Conservation (phyloP, 2,113 vertebrate species). For the Drymodes brunneopygia region DNA sequence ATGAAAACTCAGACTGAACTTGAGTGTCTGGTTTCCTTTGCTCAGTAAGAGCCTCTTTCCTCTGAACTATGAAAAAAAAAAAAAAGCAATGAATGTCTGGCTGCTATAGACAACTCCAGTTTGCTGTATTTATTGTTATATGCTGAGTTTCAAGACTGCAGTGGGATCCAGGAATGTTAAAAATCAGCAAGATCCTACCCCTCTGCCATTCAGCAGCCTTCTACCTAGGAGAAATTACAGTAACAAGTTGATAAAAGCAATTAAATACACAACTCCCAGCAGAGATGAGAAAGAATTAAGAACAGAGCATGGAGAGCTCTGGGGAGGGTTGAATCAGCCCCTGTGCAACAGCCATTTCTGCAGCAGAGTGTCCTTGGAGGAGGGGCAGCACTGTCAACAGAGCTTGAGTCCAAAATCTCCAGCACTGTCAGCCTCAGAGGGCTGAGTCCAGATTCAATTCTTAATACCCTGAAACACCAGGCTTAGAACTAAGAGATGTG, state of each 20-base stretch:
- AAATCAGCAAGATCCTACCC: background rate
- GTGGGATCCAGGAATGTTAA: background rate
- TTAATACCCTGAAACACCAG: background rate
- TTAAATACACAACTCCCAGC: background rate
- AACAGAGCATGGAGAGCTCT: background rate
- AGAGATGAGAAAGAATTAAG: background rate
- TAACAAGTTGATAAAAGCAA: background rate
- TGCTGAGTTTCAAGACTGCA: background rate
- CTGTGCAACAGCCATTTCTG: background rate
- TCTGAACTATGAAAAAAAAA: background rate
- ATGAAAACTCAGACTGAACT: background rate
- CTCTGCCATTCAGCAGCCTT: background rate
- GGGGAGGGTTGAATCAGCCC: background rate
- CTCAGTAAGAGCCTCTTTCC: background rate
- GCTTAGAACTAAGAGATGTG: background rate
- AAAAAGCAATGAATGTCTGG: background rate
- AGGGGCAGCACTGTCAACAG: background rate
- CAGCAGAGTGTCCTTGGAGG: accelerated
- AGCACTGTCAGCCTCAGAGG: background rate
- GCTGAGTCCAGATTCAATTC: background rate
- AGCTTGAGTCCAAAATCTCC: background rate
- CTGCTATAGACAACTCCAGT: background rate
- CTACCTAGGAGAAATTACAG: background rate
- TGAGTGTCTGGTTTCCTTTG: background rate
- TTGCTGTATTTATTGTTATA: constrained; percentile 25